Conservation (phyloP, 2,888 invertebrate species). For the Diabrotica balteata region DNA sequence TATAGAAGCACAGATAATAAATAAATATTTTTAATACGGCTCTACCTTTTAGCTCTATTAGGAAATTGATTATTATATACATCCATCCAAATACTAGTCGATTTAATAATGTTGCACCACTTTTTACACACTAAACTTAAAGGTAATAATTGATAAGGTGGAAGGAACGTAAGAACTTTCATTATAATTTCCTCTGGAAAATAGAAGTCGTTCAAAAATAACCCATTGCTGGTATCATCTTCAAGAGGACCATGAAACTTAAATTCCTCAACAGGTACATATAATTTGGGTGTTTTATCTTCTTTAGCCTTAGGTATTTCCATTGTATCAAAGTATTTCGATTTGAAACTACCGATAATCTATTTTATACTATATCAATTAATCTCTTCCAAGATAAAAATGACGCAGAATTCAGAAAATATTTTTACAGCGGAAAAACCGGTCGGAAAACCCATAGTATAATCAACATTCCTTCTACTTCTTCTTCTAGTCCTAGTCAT, state of each 20-base stretch:
- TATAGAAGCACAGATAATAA: no score
- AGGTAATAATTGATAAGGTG: conserved; percentile 56
- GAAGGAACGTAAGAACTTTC: conserved; percentile 58
- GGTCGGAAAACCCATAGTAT: no score
- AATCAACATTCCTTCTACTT: no score
- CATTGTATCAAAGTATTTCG: no score
- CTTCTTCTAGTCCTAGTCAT: no score
- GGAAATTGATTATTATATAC: conserved; percentile 45
- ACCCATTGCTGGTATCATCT: conserved; percentile 51
- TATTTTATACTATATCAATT: no score
- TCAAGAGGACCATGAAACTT: conserved; percentile 37
- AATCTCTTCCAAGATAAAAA: no score
- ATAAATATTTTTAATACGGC: no score
- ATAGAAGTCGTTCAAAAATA: conserved; percentile 53
- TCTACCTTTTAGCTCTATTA: conserved; percentile 42
- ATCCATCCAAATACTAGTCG: conserved; percentile 49
- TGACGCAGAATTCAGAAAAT: no score
- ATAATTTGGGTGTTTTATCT: background rate
- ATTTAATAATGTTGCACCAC: conserved; percentile 62
- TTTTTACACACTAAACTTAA: conserved; percentile 62
- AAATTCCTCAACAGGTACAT: conserved; percentile 32
- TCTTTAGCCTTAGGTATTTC: no score
- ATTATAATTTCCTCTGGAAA: conserved; percentile 63
- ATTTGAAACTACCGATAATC: no score
- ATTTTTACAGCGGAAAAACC: no score